Percentiles rank a stretch among this genome's conserved stretches.
These are phyloP conservation scores for Mionectes olivaceus DNA, from an alignment of 2,797 vertebrate genomes.

Conservation along the genomic window DNA sequence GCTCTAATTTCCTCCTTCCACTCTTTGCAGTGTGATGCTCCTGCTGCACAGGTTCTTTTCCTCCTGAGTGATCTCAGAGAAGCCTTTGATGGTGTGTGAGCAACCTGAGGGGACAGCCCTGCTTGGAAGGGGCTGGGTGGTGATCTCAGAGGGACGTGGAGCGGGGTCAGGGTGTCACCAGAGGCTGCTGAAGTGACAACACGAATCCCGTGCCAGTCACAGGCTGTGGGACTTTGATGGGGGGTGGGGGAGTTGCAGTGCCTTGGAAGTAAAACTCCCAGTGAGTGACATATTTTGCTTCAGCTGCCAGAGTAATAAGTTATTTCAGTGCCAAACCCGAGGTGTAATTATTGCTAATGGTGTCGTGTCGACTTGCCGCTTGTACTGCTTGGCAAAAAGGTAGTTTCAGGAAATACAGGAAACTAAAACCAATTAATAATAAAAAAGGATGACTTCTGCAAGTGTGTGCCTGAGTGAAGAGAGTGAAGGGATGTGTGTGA, in stretches of 20 bases:
- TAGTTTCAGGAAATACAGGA: constrained; percentile 18
- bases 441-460: neutral
- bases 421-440: neutral
- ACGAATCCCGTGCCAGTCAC: neutral
- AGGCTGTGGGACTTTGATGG: neutral
- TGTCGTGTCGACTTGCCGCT: constrained; percentile 26
- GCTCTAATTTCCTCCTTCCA: neutral
- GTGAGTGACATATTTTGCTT: constrained; percentile 40
- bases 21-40: neutral
- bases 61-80: neutral
- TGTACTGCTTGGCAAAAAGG: neutral
- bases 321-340: constrained; percentile 21
- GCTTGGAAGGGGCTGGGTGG: neutral
- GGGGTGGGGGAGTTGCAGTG: neutral
- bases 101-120: neutral
- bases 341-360: constrained; percentile 38
- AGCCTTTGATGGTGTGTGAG: neutral
- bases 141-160: neutral
- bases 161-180: neutral
- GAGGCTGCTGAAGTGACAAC: neutral
- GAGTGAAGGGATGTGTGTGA: neutral
- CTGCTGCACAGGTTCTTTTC: neutral
- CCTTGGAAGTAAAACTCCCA: neutral
- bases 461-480: neutral
- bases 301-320: constrained; percentile 11